Percentiles rank a stretch among this genome's conserved stretches.
phyloP scores from a whole-genome alignment of 2,113 vertebrate species.

The Larimichthys polyactis region DNA sequence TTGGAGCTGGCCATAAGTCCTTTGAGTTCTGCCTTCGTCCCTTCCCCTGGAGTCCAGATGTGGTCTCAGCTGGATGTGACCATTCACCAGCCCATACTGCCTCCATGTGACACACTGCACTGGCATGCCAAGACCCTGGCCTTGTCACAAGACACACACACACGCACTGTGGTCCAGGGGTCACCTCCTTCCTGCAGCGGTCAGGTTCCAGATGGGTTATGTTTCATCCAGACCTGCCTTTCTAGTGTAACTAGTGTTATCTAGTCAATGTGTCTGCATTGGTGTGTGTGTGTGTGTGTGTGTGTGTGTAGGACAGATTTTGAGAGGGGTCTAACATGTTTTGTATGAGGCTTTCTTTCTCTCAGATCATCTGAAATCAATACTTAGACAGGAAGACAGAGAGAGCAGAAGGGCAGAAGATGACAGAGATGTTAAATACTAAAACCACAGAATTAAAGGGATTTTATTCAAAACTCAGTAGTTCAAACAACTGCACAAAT shows the following conservation, averaged over 20 bases:
- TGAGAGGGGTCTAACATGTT: neutral
- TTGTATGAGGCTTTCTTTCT: neutral
- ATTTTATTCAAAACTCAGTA: neutral
- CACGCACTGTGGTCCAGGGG: slow-evolving; percentile 61
- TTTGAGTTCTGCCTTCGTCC: slow-evolving; percentile 51
- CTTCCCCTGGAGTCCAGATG: slow-evolving; percentile 70
- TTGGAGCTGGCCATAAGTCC: slow-evolving; percentile 38
- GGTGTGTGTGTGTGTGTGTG: slow-evolving; percentile 7
- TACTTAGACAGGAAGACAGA: slow-evolving; percentile 17
- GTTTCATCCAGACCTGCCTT: slow-evolving; percentile 70
- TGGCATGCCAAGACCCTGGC: slow-evolving; percentile 60
- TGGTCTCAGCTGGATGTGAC: slow-evolving; percentile 69
- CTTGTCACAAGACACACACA: slow-evolving; percentile 43
- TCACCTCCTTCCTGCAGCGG: slow-evolving; percentile 65
- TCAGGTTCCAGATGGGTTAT: slow-evolving; percentile 79
- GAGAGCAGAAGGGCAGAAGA: neutral
- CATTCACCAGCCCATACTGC: slow-evolving; percentile 52
- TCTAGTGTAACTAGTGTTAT: slow-evolving; percentile 51
- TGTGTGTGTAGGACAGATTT: slow-evolving; percentile 4
- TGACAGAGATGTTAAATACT: neutral
- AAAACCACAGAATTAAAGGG: neutral
- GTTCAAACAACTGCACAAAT: neutral
- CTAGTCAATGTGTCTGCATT: slow-evolving; percentile 27
- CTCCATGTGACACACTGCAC: slow-evolving; percentile 55
- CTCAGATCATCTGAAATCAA: slow-evolving; percentile 42